Conservation (phyloP, 2,113 vertebrate genomes). For the Sinocyclocheilus anshuiensis region DNA sequence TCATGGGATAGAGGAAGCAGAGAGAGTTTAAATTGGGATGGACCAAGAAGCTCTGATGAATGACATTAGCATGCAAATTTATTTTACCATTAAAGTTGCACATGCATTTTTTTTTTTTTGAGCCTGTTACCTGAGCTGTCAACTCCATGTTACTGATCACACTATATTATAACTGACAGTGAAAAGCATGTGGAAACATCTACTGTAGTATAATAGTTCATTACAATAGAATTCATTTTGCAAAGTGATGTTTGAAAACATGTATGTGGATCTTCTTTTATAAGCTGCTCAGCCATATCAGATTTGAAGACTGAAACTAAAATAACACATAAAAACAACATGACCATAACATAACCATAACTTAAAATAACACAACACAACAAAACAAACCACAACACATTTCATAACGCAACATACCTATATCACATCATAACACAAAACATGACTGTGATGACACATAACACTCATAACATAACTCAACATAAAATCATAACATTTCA, state of each 20-base stretch:
- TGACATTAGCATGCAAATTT: background rate
- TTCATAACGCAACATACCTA: background rate
- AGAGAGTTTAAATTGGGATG: background rate
- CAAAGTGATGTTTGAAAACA: background rate
- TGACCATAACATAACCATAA: background rate
- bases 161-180: background rate
- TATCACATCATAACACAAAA: background rate
- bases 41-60: background rate
- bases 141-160: background rate
- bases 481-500: too few species aligned
- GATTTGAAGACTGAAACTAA: background rate
- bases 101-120: background rate
- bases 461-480: too few species aligned
- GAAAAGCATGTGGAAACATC: background rate
- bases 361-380: background rate
- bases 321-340: background rate
- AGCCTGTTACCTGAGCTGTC: background rate
- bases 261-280: background rate
- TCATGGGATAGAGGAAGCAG: background rate
- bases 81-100: background rate
- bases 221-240: background rate
- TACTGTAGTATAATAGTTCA: conserved; percentile 1
- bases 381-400: background rate
- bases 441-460: too few species aligned
- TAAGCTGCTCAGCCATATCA: background rate